These are phyloP conservation scores for Xylophagus ater DNA, from an alignment of 2,888 invertebrate species.

Conservation along the genomic window DNA sequence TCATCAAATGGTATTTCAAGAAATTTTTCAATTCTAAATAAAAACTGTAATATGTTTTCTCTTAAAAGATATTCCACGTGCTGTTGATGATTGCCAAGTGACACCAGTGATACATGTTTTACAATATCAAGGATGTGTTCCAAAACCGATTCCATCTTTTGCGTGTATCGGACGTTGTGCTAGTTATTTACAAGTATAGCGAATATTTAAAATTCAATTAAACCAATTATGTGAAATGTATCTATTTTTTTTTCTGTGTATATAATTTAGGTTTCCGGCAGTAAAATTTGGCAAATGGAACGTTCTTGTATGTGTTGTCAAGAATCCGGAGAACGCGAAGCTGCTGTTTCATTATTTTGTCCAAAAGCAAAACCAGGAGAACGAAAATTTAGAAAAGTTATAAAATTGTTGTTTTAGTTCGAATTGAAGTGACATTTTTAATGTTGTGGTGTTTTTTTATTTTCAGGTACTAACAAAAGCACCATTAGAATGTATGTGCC, in stretches of 20 bases:
- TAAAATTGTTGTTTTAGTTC: constrained; percentile 8
- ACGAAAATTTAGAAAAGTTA: constrained; percentile 71
- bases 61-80: constrained; percentile 9
- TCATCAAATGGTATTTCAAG: constrained; percentile 9
- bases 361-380: constrained; percentile 81
- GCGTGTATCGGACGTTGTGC: constrained; percentile 85
- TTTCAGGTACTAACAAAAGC: constrained; percentile 79
- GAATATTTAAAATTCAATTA: too few species aligned
- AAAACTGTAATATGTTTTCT: background rate
- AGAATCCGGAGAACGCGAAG: constrained; percentile 85
- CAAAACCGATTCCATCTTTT: constrained; percentile 87
- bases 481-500: constrained; percentile 87
- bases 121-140: constrained; percentile 82
- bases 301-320: constrained; percentile 92
- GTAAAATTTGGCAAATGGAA: constrained; percentile 95
- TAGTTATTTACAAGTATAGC: constrained; percentile 87
- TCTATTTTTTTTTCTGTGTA: constrained; percentile 1
- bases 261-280: constrained; percentile 67
- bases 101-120: constrained; percentile 86
- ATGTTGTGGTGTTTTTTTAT: background rate
- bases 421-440: background rate
- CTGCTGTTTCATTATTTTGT: constrained; percentile 76
- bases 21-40: background rate
- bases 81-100: constrained; percentile 70
- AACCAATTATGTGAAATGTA: background rate